Evolutionary conservation across 2,797 vertebrate genomes (phyloP), one percentile per base, ranked within the genome.

Genomic region (Enteromius treurensis): DNA sequence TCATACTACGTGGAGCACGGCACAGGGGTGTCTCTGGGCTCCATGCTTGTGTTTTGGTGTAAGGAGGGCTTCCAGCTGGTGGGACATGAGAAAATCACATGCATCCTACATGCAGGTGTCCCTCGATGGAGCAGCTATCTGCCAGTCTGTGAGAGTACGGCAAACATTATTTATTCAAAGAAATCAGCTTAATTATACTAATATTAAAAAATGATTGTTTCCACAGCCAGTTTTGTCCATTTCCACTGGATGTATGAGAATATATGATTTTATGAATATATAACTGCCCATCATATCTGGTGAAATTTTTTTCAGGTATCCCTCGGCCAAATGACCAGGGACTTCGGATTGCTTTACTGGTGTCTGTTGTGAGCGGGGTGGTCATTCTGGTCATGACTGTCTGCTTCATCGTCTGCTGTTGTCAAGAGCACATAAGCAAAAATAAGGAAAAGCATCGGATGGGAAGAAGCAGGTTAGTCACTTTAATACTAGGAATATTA

Each of bases 21-120:
- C 17, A 93, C 92, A 0, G 96, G 95, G 0, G 21, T 91, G 73
- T 95, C 94, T 0, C 5, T 94, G 2, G 95, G 95, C 80, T 95
- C 93, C 0, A 89, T 93, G 32, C 86, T 95, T 3, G 87, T 92
- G 23, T 96, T 95, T 89, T 93, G 92, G 94, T 96, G 95, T 87
- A 90, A 92, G 73, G 94, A 94, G 0, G 95, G 95, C 2, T 95
- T 94, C 90, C 93, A 94, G 90, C 93, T 96, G 81, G 95, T 95
- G 34, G 96, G 96, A 86, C 94, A 91, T 0, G 85, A 94, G 84
- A 94, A 92, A 75, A 91, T 95, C 40, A 78, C 88, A 84, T 96
- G 95, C 87, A 83, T 88, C 0, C 82, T 87, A 79, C 88, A 0
- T 62, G 94, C 90, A 0, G 91, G 90, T 0, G 53, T 88, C 69